phyloP scores from a whole-genome alignment of 2,113 vertebrate species.

The Gyps fulvus region DNA sequence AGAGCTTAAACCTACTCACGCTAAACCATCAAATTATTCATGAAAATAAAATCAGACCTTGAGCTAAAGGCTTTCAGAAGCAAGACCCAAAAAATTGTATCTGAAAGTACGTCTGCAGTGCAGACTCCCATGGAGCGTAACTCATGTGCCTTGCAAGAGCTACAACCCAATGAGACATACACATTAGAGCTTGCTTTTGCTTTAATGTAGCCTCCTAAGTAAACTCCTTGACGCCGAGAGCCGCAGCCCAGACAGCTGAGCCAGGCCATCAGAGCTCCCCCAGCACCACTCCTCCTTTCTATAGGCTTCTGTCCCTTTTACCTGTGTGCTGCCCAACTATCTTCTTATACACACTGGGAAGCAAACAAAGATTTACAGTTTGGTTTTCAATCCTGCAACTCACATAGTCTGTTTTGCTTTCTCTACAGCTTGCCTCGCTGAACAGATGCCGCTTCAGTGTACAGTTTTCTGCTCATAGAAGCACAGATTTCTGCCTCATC shows the following conservation, averaged over 20 bases:
- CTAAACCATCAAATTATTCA: conserved; percentile 33
- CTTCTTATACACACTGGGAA: not conserved
- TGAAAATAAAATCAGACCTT: not conserved
- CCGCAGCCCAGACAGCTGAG: not conserved
- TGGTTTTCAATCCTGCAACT: not conserved
- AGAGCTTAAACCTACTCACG: not conserved
- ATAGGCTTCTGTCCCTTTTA: not conserved
- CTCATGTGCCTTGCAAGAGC: not conserved
- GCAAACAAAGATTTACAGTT: not conserved
- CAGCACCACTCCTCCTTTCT: not conserved
- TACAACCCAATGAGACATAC: not conserved
- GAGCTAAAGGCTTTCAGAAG: not conserved
- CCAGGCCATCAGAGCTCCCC: rapidly evolving
- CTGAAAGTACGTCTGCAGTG: not conserved
- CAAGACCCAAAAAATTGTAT: not conserved
- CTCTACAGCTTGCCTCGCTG: not conserved
- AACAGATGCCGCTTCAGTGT: not conserved
- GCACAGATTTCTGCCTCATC: not conserved
- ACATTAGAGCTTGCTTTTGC: not conserved
- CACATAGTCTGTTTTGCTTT: not conserved
- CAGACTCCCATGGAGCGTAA: not conserved
- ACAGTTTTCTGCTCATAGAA: rapidly evolving
- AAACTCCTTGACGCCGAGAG: not conserved
- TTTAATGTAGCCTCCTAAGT: not conserved
- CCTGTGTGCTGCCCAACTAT: rapidly evolving